These are phyloP conservation scores for Caenorhabditis inopinata DNA, from an alignment of 1,140 invertebrate genomes.

Conservation along the genomic window DNA sequence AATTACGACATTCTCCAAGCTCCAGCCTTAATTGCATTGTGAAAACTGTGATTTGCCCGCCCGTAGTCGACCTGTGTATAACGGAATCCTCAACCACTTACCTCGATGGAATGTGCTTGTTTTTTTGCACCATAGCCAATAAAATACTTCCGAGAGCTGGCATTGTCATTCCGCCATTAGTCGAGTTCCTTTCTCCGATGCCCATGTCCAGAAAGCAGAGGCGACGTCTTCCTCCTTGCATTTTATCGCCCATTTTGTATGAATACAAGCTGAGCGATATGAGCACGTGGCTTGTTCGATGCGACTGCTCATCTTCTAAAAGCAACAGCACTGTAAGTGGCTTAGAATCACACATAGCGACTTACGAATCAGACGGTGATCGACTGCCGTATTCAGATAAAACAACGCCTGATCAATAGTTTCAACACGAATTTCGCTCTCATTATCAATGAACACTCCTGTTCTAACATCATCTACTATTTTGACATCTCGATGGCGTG, in stretches of 20 bases:
- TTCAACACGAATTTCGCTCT: conserved; percentile 49
- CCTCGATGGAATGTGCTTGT: conserved; percentile 54
- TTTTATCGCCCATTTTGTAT: conserved; percentile 40
- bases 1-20: too few species aligned
- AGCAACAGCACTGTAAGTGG: neutral
- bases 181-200: conserved; percentile 54
- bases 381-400: conserved; percentile 51
- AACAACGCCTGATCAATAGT: conserved; percentile 50
- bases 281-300: conserved; percentile 47
- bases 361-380: conserved; percentile 50
- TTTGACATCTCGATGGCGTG: conserved; percentile 39
- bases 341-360: neutral
- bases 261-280: conserved; percentile 48
- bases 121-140: conserved; percentile 51
- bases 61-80: too few species aligned
- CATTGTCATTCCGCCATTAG: conserved; percentile 50
- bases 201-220: conserved; percentile 48
- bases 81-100: conserved; percentile 6
- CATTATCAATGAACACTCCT: conserved; percentile 46
- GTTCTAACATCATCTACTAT: conserved; percentile 46
- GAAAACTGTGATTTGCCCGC: too few species aligned
- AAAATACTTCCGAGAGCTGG: conserved; percentile 49
- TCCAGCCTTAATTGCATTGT: too few species aligned
- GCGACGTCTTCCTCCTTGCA: conserved; percentile 32
- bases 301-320: conserved; percentile 52